Evolutionary conservation across 2,888 invertebrate species (phyloP).

Genomic region (Labia minor): DNA sequence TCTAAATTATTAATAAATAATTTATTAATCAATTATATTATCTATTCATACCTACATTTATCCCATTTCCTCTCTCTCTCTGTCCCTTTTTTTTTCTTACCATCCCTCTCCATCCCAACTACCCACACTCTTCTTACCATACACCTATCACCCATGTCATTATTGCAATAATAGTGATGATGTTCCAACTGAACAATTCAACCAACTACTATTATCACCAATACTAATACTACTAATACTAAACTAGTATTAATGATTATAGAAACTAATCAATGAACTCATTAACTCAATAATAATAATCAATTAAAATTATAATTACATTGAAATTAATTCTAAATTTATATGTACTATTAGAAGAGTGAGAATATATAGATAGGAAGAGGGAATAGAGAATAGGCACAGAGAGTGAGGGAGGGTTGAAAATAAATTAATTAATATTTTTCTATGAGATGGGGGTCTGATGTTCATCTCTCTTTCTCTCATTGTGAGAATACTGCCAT

Average conservation of each 20-base stretch:
- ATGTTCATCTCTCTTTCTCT: too few species aligned
- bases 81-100: background rate
- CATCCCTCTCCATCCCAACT: background rate
- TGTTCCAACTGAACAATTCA: too few species aligned
- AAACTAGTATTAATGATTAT: background rate
- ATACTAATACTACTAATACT: background rate
- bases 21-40: background rate
- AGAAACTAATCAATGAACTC: background rate
- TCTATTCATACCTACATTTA: background rate
- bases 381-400: too few species aligned
- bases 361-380: too few species aligned
- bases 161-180: too few species aligned
- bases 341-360: too few species aligned
- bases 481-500: too few species aligned
- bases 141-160: background rate
- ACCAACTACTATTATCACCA: too few species aligned
- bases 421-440: too few species aligned
- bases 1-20: background rate
- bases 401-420: too few species aligned
- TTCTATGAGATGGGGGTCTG: too few species aligned
- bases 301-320: conserved; percentile 1
- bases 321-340: background rate
- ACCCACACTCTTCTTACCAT: background rate
- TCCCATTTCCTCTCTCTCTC: background rate
- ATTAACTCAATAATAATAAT: conserved; percentile 13